Percentiles rank a stretch among this genome's conserved stretches.
Conservation (phyloP, 2,888 invertebrate genomes). For the Anoplius nigerrimus region DNA sequence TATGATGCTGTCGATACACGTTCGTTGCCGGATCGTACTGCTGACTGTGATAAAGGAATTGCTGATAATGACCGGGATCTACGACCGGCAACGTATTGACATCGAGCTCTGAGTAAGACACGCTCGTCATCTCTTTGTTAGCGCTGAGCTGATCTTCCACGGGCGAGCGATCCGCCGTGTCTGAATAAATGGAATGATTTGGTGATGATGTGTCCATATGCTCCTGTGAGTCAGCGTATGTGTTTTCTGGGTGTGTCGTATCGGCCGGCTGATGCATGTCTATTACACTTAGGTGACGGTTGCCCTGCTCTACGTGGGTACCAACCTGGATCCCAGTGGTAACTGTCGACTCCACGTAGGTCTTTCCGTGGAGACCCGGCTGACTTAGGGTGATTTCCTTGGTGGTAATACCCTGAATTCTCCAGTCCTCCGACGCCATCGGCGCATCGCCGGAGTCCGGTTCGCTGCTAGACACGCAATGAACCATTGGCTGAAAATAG, state of each 20-base stretch:
- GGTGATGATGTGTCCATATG: slow-evolving; percentile 71
- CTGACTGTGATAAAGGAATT: slow-evolving; percentile 64
- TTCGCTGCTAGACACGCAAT: slow-evolving; percentile 91
- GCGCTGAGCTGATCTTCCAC: slow-evolving; percentile 61
- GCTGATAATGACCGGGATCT: slow-evolving; percentile 63
- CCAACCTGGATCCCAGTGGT: slow-evolving; percentile 75
- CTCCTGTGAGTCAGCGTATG: slow-evolving; percentile 70
- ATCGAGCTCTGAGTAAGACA: slow-evolving; percentile 54
- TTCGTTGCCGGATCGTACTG: slow-evolving; percentile 58
- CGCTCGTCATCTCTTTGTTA: slow-evolving; percentile 54
- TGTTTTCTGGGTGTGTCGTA: slow-evolving; percentile 74
- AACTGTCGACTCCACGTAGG: slow-evolving; percentile 72
- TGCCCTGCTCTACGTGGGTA: slow-evolving; percentile 71
- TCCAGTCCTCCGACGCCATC: slow-evolving; percentile 68
- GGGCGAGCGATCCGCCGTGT: slow-evolving; percentile 65
- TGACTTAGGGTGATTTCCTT: slow-evolving; percentile 68
- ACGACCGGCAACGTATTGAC: slow-evolving; percentile 56
- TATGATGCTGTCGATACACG: slow-evolving; percentile 63
- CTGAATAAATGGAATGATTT: slow-evolving; percentile 72
- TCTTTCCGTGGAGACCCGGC: slow-evolving; percentile 64
- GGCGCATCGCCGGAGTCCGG: slow-evolving; percentile 81
- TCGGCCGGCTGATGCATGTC: slow-evolving; percentile 73
- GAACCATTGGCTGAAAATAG: slow-evolving; percentile 84
- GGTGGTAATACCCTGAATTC: slow-evolving; percentile 64
- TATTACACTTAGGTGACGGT: slow-evolving; percentile 71